Evolutionary conservation across 2,113 vertebrate species (phyloP).

Genomic region (Chloropsis hardwickii): DNA sequence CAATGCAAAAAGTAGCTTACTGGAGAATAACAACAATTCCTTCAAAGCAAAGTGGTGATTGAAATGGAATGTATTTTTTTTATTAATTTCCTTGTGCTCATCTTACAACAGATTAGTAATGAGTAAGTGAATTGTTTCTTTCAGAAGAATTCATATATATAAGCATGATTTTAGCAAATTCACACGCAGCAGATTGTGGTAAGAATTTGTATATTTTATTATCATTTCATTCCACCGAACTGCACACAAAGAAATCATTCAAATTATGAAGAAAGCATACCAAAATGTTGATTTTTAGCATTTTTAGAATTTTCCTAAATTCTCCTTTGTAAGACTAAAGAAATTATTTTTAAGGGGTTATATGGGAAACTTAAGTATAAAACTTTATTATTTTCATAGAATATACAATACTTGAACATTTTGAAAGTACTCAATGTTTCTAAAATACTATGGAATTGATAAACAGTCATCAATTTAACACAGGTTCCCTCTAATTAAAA

Average conservation of each 20-base stretch:
- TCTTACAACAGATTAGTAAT: neutral
- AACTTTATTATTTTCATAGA: neutral
- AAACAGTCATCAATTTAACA: slow-evolving; percentile 28
- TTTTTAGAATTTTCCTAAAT: neutral
- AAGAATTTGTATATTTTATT: neutral
- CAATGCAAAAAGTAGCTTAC: neutral
- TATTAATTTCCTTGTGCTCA: neutral
- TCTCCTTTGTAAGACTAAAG: neutral
- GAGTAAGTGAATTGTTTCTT: neutral
- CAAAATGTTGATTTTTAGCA: neutral
- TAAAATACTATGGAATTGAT: neutral
- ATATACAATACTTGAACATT: neutral
- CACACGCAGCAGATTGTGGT: neutral
- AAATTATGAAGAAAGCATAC: neutral
- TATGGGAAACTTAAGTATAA: neutral
- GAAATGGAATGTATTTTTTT: neutral
- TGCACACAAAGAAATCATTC: slow-evolving; percentile 4
- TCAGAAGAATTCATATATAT: neutral
- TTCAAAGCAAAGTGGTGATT: neutral
- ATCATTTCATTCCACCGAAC: neutral
- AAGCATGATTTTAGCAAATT: neutral
- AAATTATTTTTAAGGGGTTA: neutral
- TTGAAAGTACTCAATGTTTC: neutral
- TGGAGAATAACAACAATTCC: neutral
- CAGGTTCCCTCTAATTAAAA: slow-evolving; percentile 38